Base-by-base conservation (phyloP, 1,140 invertebrate genomes). In the Batillaria attramentaria region DNA sequence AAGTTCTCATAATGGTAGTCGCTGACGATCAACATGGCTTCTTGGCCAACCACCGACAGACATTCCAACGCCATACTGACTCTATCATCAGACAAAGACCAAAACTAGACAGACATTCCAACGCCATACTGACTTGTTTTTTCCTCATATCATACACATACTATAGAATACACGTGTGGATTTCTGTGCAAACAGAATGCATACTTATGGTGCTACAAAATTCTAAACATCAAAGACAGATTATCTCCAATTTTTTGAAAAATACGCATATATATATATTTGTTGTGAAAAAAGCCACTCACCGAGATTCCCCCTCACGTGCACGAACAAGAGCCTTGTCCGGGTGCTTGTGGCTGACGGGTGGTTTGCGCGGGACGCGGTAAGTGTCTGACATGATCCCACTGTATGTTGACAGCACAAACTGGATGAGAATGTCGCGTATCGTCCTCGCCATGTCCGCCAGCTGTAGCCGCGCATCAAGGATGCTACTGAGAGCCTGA, bases 1-100 rank as follows among this genome's bases (percentile, higher is more conserved):
- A 75, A 75, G 37, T 39, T 75, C 57, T 75, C 73, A 37, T 75
- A 62, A 3, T 75, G 54, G 73, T 75, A 75, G 73, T 75, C 73
- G 18, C 54, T 37, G 28, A 75, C 54, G 10, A 75, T 20, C 5
- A 75, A 75, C 73, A 75, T 62, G 54, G 28, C 54, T 24, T 75
- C 73, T 24, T 31, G 20, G 6, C 16, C 41, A 54, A 62, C n/a
- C 28, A 41, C 18, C 13, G 54, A 57, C 73, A 75, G 20, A 50
- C 57, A 57, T n/a, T 75, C 73, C 18, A 75, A 20, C 5, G 73
- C 73, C 50, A 62, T 24, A 8, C 20, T 37, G 0, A 75, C 73
- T 37, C 73, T 75, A 39, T 35, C 20, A 4, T 10, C 13, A 8
- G 37, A 68, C 13, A 68, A 37, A 37, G 24, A 68, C 3, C 1